Percentiles rank a stretch among this genome's conserved stretches.
phyloP scores from a whole-genome alignment of 2,888 invertebrate species.

The Drosophila rellima region DNA sequence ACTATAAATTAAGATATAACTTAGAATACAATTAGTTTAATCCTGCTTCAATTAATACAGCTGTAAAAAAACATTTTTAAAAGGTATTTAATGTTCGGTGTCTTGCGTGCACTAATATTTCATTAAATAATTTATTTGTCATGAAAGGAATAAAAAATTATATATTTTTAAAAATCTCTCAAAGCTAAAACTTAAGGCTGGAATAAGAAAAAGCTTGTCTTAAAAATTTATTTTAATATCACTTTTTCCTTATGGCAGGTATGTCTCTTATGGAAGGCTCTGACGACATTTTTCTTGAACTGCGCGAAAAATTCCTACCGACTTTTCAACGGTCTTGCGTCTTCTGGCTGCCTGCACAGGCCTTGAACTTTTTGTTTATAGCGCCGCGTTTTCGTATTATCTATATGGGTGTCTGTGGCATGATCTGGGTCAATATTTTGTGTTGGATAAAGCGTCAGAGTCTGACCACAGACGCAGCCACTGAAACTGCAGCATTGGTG shows the following conservation, averaged over 20 bases:
- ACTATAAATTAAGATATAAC: too few species aligned
- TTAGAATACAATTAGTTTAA: too few species aligned
- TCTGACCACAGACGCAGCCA: slow-evolving; percentile 29
- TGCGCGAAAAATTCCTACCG: slow-evolving; percentile 89
- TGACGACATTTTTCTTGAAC: slow-evolving; percentile 90
- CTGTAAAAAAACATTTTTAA: too few species aligned
- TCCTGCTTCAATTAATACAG: too few species aligned
- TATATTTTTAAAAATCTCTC: too few species aligned
- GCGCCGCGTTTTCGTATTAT: slow-evolving; percentile 91
- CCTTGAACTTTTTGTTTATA: slow-evolving; percentile 91
- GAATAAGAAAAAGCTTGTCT: too few species aligned
- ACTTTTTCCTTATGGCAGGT: slow-evolving; percentile 85
- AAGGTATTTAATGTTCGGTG: too few species aligned
- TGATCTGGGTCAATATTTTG: slow-evolving; percentile 94
- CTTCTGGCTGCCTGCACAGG: slow-evolving; percentile 94
- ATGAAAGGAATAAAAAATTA: too few species aligned
- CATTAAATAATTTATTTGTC: too few species aligned
- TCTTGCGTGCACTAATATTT: too few species aligned
- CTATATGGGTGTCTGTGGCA: slow-evolving; percentile 92
- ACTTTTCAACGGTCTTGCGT: slow-evolving; percentile 91
- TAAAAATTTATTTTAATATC: not conserved
- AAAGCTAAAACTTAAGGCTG: too few species aligned
- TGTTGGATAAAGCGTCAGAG: slow-evolving; percentile 91
- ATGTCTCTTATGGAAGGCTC: slow-evolving; percentile 92
- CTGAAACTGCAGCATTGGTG: slow-evolving; percentile 18